Percentiles rank a stretch among this genome's conserved stretches.
Evolutionary conservation across 2,888 invertebrate genomes (phyloP).

Genomic region (Cosmia pyralina): DNA sequence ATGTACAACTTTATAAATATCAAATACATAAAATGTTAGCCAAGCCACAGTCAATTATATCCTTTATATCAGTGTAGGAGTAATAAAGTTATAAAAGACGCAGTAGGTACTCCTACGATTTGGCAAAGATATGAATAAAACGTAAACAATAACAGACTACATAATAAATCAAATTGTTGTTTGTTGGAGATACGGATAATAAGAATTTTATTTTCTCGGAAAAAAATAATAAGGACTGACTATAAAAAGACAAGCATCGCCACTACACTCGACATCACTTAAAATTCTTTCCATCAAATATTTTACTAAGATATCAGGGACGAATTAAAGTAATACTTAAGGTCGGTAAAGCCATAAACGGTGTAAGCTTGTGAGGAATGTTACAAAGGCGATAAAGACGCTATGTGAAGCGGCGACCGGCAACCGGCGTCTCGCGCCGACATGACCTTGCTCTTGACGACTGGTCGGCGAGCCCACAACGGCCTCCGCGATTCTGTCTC

Average conservation of each 20-base stretch:
- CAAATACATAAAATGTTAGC: conserved; percentile 16
- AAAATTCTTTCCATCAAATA: conserved; percentile 45
- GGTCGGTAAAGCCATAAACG: conserved; percentile 57
- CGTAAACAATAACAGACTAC: conserved; percentile 39
- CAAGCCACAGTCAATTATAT: conserved; percentile 12
- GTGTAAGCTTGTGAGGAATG: conserved; percentile 65
- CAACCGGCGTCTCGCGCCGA: conserved; percentile 61
- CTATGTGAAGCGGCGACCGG: conserved; percentile 53
- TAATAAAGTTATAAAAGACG: conserved; percentile 38
- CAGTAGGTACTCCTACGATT: conserved; percentile 39
- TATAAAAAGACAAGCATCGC: conserved; percentile 27
- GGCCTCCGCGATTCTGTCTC: conserved; percentile 72
- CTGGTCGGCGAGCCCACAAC: conserved; percentile 83
- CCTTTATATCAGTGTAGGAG: conserved; percentile 13
- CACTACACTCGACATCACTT: conserved; percentile 38
- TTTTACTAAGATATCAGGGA: conserved; percentile 49
- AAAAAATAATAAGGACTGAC: conserved; percentile 10
- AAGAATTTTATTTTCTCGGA: conserved; percentile 21
- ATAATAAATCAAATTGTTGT: conserved; percentile 31
- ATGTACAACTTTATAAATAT: conserved; percentile 27
- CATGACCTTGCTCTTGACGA: conserved; percentile 85
- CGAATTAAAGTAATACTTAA: conserved; percentile 58
- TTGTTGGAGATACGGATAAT: conserved; percentile 12
- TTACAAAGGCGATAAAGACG: conserved; percentile 62
- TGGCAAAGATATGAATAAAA: conserved; percentile 35